A percentile compares a stretch with the other conserved stretches of the same genome.
Evolutionary conservation across 2,113 vertebrate genomes (phyloP).

Genomic region (Brevimyrus niger): DNA sequence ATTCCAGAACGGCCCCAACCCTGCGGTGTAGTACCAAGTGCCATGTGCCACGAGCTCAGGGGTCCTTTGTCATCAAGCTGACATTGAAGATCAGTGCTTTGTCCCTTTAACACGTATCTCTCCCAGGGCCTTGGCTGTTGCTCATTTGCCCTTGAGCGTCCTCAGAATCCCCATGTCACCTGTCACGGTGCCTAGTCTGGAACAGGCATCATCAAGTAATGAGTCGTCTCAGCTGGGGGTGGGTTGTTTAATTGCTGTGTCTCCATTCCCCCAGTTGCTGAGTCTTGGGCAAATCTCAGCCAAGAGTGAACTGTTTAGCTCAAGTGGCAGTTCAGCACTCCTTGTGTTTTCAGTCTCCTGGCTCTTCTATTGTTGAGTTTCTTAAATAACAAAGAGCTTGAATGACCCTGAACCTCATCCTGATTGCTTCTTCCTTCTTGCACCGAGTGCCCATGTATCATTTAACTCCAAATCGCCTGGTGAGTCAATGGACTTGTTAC

Average conservation of each 20-base stretch:
- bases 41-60: neutral
- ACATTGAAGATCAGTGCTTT: neutral
- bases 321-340: neutral
- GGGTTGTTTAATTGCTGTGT: neutral
- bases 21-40: neutral
- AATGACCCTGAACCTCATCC: neutral
- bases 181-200: neutral
- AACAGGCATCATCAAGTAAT: neutral
- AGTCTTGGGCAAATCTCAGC: neutral
- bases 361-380: neutral
- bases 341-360: neutral
- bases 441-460: neutral
- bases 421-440: neutral
- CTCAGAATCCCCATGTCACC: neutral
- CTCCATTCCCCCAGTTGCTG: neutral
- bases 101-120: neutral
- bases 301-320: neutral
- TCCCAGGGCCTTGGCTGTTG: neutral
- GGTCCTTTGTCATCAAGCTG: neutral
- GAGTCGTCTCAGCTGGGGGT: neutral
- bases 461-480: neutral
- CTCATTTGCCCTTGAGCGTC: neutral
- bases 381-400: neutral
- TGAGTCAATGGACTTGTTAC: neutral
- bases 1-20: no score